phyloP scores from a whole-genome alignment of 2,888 invertebrate species.

The Callyntrura guangdongensis region DNA sequence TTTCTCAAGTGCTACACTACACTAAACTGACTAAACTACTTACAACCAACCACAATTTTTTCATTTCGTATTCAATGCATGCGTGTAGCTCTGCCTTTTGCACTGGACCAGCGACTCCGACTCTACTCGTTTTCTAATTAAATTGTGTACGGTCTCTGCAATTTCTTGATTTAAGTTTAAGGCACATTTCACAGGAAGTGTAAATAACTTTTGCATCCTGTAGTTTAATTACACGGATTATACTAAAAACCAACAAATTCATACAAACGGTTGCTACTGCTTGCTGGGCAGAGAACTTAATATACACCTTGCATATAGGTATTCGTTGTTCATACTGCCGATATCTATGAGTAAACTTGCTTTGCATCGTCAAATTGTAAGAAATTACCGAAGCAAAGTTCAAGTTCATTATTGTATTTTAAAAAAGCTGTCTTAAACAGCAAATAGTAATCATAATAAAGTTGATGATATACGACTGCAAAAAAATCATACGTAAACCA shows the following conservation, averaged over 20 bases:
- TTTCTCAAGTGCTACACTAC: neutral
- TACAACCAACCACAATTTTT: neutral
- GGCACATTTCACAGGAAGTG: neutral
- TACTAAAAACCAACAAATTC: neutral
- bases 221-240: neutral
- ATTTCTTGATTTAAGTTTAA: neutral
- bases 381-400: constrained; percentile 8
- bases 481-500: neutral
- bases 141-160: neutral
- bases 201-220: constrained; percentile 6
- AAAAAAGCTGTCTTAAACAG: neutral
- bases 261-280: neutral
- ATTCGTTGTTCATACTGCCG: neutral
- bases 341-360: neutral
- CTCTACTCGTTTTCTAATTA: neutral
- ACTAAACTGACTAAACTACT: too few relatives aligned
- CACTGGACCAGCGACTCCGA: too few relatives aligned
- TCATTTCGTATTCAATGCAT: neutral
- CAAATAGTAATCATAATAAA: neutral
- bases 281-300: neutral
- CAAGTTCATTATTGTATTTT: neutral
- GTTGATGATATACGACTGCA: neutral
- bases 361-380: neutral
- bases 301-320: neutral
- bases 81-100: neutral